Percentiles rank a stretch among this genome's conserved stretches.
Evolutionary conservation across 2,113 vertebrate genomes (phyloP).

Genomic region (Rattus norvegicus): DNA sequence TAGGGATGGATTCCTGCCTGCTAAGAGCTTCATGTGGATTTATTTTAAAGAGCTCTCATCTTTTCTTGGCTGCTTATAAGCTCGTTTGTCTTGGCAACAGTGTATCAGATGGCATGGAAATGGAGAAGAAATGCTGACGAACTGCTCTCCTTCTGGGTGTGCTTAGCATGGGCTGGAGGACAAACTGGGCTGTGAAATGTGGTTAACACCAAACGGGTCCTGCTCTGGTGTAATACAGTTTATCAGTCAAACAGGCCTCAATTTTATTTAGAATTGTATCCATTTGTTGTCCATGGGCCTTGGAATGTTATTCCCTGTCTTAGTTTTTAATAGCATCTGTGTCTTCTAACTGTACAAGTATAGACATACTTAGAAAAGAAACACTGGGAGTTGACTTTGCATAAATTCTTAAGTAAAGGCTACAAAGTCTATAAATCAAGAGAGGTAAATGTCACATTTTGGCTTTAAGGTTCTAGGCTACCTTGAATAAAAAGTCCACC

Average conservation of each 20-base stretch:
- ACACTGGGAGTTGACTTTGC: slow-evolving; percentile 32
- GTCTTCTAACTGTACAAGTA: background rate
- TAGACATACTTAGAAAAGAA: background rate
- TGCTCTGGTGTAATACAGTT: background rate
- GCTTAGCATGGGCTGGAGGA: background rate
- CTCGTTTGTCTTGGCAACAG: background rate
- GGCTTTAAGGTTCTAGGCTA: background rate
- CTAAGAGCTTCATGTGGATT: background rate
- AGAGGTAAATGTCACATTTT: background rate
- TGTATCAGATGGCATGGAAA: background rate
- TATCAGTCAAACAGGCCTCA: background rate
- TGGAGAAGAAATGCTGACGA: background rate
- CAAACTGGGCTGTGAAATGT: background rate
- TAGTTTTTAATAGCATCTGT: slow-evolving; percentile 34
- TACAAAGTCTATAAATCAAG: slow-evolving; percentile 28
- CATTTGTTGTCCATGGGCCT: background rate
- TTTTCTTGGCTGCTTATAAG: background rate
- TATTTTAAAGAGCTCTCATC: background rate
- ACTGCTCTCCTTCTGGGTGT: background rate
- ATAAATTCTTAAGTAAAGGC: slow-evolving; percentile 24
- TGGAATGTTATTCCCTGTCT: background rate
- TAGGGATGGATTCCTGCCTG: background rate
- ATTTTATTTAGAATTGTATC: slow-evolving; percentile 27
- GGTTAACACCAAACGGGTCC: background rate
- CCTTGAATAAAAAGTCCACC: background rate